Base-by-base conservation (phyloP, 2,888 invertebrate genomes). In the Dasypogon diadema region DNA sequence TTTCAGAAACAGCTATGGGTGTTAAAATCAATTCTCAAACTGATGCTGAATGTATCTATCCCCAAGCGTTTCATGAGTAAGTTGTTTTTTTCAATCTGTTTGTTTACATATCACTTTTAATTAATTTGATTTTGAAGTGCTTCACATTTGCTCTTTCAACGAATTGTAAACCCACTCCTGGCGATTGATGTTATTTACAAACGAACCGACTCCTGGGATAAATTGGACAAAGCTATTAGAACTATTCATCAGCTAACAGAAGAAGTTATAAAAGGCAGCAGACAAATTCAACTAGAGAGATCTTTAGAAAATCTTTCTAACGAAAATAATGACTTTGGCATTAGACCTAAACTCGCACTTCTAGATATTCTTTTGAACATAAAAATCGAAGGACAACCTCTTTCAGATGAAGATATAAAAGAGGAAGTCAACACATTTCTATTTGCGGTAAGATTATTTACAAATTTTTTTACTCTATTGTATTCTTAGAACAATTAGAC, bases 1-100 rank as follows among this genome's bases (percentile, higher is more conserved):
- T 85, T 87, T 65, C 86, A 92, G 94, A 95, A 84, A 92, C 93
- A 5, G 92, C 94, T 4, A 96, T 96, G 95, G 95, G 94, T 0
- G 88, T 89, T 26, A 88, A 88, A 56, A 86, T 93, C 0, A 87
- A 91, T 81, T 91, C 92, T 0, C 92, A 93, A 84, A 84, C 85
- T 76, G 85, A 90, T 81, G 85, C 86, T 10, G 87, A 91, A 75
- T 91, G 91, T 0, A 88, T 89, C 78, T 94, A 93, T 82, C 91
- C 93, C 0, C 86, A 88, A 79, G 90, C 92, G 6, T 91, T 94
- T 74, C 90, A 91, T 83, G 88, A 87, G 92, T 92, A 85, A 88
- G 90, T 87, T 73, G 1, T 54, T 56, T 55, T 6, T 54, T 37
- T 8, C 26, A 14, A 46, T 63, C 8, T 5, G 30, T 8, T 30